Percentiles rank a stretch among this genome's conserved stretches.
Conservation (phyloP, 2,888 invertebrate genomes). For the Drosophila prostipennis region DNA sequence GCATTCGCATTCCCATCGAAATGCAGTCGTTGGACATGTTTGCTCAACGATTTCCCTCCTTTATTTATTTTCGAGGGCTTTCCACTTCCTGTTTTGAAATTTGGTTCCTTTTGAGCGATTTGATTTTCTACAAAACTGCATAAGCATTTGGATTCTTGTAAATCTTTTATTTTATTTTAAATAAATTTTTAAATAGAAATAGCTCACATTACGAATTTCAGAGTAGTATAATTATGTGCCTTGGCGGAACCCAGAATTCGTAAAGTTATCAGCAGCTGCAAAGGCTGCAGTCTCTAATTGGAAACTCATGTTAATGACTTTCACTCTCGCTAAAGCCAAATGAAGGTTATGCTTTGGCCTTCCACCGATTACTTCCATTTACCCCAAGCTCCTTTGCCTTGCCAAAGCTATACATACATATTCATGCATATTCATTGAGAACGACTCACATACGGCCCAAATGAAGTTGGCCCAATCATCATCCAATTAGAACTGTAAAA, state of each 20-base stretch:
- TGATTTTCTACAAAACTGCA: neutral
- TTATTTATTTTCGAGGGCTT: constrained; percentile 22
- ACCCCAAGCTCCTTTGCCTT: neutral
- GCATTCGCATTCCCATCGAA: constrained; percentile 24
- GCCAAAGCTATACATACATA: neutral
- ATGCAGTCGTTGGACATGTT: constrained; percentile 32
- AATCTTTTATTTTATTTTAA: neutral
- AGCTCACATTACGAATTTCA: neutral
- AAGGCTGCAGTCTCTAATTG: constrained; percentile 49
- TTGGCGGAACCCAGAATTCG: neutral
- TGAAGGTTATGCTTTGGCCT: constrained; percentile 66
- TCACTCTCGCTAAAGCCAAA: constrained; percentile 54
- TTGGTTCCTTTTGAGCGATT: neutral
- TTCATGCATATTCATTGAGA: constrained; percentile 51
- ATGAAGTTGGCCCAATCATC: constrained; percentile 75
- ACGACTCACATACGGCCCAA: constrained; percentile 52
- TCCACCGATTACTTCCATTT: constrained; percentile 18
- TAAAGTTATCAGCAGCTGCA: neutral
- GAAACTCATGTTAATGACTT: constrained; percentile 73
- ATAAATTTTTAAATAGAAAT: no score
- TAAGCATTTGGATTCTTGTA: neutral
- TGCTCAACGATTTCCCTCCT: constrained; percentile 27
- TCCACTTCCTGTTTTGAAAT: constrained; percentile 12
- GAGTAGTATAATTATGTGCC: neutral
- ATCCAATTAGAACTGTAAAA: constrained; percentile 79